Evolutionary conservation across 1,140 invertebrate genomes (phyloP), one percentile per base, ranked within the genome.

Genomic region (Drosophila santomea): DNA sequence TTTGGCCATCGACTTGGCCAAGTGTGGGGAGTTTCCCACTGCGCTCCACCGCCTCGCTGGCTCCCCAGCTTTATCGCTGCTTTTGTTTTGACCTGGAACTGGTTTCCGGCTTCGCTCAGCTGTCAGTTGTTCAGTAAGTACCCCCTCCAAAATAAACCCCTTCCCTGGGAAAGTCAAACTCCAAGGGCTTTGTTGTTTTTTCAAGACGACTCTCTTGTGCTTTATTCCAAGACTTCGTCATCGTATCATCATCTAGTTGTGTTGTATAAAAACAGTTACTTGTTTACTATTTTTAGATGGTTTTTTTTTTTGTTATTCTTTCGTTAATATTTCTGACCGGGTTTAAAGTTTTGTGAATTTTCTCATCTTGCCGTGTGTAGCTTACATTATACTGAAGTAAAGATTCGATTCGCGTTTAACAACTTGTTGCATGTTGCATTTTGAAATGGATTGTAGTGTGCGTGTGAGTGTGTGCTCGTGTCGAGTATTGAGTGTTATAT

Each of bases 301-400:
- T 48, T 48, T 48, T 48, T 77, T 5, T n/a, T 8, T 60, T 48
- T 74, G 20, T 20, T 20, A 20, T 20, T 45, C 48, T 78, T 62
- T 67, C 66, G 28, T 48, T 82, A 50, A 72, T 74, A 84, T 90
- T 85, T 80, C 84, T 90, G 85, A 85, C 78, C 85, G 85, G 84
- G 77, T 90, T 84, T 82, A 82, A 78, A 84, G 23, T 76, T 74
- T 63, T 76, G 23, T 62, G 32, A 58, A 36, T 56, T 55, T 73
- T 67, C 59, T 71, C 56, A 75, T 68, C 47, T 88, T 88, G 82
- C 82, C 64, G 78, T 82, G 57, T 60, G 45, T 43, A 86, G 57
- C 84, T 88, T 88, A 88, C 62, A 58, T 69, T 80, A 88, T 88
- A 88, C 84, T 88, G 84, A 80, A 84, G 84, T 88, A 88, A 88